Conservation (phyloP, 2,113 vertebrate genomes). For the Pseudopodoces humilis region DNA sequence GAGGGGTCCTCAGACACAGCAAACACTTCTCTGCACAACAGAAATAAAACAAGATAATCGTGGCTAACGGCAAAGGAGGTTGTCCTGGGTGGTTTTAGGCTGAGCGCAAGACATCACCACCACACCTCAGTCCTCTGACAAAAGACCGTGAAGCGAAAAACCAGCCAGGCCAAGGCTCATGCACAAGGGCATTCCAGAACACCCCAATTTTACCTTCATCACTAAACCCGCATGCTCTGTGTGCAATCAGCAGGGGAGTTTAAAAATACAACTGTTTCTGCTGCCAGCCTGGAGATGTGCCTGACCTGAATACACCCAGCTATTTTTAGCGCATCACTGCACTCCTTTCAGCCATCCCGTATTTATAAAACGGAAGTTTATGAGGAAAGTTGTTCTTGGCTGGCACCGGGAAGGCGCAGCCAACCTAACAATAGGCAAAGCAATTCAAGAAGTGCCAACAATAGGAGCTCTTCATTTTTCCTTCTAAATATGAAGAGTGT, state of each 20-base stretch:
- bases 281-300: constrained; percentile 1
- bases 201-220: background rate
- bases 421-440: background rate
- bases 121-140: rapidly evolving
- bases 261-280: background rate
- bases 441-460: background rate
- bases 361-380: constrained; percentile 6
- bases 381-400: constrained; percentile 38
- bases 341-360: background rate
- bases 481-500: background rate
- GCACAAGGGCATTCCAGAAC: background rate
- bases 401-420: background rate
- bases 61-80: background rate
- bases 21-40: background rate
- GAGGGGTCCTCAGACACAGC: background rate
- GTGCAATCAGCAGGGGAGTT: background rate
- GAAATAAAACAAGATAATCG: background rate
- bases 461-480: background rate
- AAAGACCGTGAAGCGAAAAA: background rate
- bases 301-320: constrained; percentile 27
- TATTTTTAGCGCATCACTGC: background rate
- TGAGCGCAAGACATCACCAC: background rate
- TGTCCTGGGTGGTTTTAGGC: background rate
- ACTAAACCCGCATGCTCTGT: background rate
- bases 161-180: too few relatives aligned